A percentile compares a stretch with the other conserved stretches of the same genome.
Conservation (phyloP, 2,113 vertebrate genomes). For the Petromus typicus region DNA sequence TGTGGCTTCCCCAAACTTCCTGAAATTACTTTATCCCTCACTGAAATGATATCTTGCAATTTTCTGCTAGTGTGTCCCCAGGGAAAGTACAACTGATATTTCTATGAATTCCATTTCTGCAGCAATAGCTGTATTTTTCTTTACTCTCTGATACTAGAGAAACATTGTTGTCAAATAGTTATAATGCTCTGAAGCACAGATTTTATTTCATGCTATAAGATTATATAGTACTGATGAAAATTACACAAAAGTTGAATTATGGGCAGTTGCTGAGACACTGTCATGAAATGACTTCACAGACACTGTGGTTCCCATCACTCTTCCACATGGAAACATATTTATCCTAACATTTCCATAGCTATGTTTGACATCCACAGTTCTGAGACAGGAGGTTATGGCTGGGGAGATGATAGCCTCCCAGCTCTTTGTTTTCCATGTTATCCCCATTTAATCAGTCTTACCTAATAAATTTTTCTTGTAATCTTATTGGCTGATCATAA, state of each 20-base stretch:
- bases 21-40: conserved; percentile 66
- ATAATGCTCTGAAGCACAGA: background rate
- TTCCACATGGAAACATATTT: background rate
- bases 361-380: background rate
- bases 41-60: conserved; percentile 67
- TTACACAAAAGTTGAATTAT: background rate
- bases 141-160: background rate
- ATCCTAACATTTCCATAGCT: background rate
- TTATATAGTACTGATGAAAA: background rate
- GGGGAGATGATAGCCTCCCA: background rate
- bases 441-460: too few relatives aligned
- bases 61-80: conserved; percentile 51
- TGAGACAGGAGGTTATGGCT: background rate
- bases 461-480: too few relatives aligned
- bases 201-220: background rate
- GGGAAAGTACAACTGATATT: conserved; percentile 11
- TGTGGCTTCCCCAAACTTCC: conserved; percentile 46
- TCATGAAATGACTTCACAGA: background rate
- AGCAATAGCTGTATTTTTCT: conserved; percentile 36
- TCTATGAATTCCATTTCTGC: conserved; percentile 47
- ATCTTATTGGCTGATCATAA: too few relatives aligned
- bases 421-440: too few relatives aligned
- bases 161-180: background rate
- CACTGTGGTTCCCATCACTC: background rate
- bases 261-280: background rate